These are phyloP conservation scores for Anadara kagoshimensis DNA, from an alignment of 1,140 invertebrate genomes.

Conservation along the genomic window DNA sequence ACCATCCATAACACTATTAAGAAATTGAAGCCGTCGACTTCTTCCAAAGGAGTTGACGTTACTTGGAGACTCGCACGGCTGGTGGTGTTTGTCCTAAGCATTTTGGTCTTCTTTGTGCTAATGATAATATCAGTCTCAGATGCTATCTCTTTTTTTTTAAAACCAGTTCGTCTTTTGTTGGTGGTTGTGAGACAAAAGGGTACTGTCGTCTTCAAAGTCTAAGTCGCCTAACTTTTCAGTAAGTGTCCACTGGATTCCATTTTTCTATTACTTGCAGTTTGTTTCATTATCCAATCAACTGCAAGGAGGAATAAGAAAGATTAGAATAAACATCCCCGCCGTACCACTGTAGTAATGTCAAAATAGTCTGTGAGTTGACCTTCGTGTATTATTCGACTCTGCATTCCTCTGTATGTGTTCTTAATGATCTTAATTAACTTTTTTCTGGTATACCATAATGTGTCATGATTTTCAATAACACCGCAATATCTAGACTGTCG, in stretches of 20 bases:
- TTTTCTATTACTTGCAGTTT: slow-evolving; percentile 8
- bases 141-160: neutral
- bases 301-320: slow-evolving; percentile 4
- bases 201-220: slow-evolving; percentile 22
- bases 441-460: slow-evolving; percentile 35
- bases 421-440: slow-evolving; percentile 29
- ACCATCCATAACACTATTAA: too few species aligned
- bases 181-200: slow-evolving; percentile 15
- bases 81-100: neutral
- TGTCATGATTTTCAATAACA: slow-evolving; percentile 31
- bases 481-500: slow-evolving; percentile 17
- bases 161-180: slow-evolving; percentile 16
- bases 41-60: neutral
- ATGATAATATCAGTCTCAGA: slow-evolving; percentile 4
- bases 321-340: slow-evolving; percentile 8
- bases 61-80: neutral
- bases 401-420: slow-evolving; percentile 15
- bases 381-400: slow-evolving; percentile 2
- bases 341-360: slow-evolving; percentile 28
- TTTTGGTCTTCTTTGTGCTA: slow-evolving; percentile 10
- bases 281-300: slow-evolving; percentile 10
- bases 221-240: slow-evolving; percentile 7
- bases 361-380: slow-evolving; percentile 21
- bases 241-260: slow-evolving; percentile 10
- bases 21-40: neutral